Base-by-base conservation (phyloP, 2,888 invertebrate species). In the Automeris io region DNA sequence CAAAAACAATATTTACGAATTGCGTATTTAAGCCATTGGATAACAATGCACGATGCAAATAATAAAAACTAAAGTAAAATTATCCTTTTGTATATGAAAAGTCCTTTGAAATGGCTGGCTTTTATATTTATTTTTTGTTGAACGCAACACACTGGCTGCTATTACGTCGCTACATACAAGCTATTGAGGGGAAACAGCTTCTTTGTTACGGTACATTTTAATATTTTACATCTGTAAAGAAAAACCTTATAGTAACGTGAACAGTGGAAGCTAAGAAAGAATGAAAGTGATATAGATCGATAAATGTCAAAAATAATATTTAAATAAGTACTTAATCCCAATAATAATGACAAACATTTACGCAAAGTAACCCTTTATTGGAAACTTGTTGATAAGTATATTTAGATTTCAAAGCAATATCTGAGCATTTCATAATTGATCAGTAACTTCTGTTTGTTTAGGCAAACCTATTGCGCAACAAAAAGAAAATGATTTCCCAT, bases 71-170 rank as follows among this genome's bases (percentile, higher is more conserved):
- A 69, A 57, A 64, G 64, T 57, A 49, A 57, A 72, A 74, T 73
- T 72, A 71, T 70, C 66, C 76, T 74, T 77, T 77, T 75, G 73
- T 76, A 51, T 22, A 63, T 64, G 58, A 61, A 72, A 70, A 68
- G 62, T 65, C 67, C 69, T 71, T 66, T 70, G 63, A 65, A 65
- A 59, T 58, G 52, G 50, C 57, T 49, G 57, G 49, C 57, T 42
- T 63, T 29, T 16, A 16, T 29, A 16, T 68, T 70, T 58, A 51
- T 62, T 58, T 70, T 59, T 58, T 56, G 58, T 64, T 47, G 57
- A 40, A 54, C 52, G 38, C 52, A 40, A 52, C 57, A 46, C 53
- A 54, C 57, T 54, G 33, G 46, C 41, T 49, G 45, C 49, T 47
- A 55, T 58, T 58, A 55, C 57, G 57, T 51, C 49, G 54, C n/a